These are phyloP conservation scores for Oncorhynchus gorbuscha DNA, from an alignment of 2,113 vertebrate species.

Conservation along the genomic window DNA sequence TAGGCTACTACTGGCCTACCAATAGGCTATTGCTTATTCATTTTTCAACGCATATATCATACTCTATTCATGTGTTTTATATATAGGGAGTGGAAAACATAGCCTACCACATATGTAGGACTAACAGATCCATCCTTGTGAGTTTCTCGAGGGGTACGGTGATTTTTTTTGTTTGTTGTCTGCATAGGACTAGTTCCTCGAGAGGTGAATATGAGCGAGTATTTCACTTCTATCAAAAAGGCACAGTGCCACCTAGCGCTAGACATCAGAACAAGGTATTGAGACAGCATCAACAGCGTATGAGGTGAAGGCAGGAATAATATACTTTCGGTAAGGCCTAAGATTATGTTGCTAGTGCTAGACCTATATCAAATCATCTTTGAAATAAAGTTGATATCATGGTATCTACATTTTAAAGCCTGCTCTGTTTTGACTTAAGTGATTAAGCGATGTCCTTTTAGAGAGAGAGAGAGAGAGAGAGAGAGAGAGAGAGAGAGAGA, in stretches of 20 bases:
- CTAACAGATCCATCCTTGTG: neutral
- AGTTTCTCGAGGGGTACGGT: neutral
- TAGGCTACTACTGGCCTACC: neutral
- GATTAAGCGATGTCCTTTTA: neutral
- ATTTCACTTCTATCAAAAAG: conserved; percentile 70
- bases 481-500: conserved; percentile 9
- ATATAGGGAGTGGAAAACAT: neutral
- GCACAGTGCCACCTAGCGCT: conserved; percentile 87
- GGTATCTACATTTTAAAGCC: neutral
- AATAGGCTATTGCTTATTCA: neutral
- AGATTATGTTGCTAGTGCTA: too few relatives aligned
- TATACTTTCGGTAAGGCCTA: neutral
- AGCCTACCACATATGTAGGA: neutral
- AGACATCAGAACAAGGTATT: neutral
- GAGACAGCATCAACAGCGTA: neutral
- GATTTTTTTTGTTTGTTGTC: conserved; percentile 25
- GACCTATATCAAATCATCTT: neutral
- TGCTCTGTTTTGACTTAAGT: neutral
- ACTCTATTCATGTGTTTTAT: conserved; percentile 11
- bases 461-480: neutral
- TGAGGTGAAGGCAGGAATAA: neutral
- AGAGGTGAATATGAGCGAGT: neutral
- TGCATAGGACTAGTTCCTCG: conserved; percentile 27
- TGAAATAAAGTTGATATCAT: neutral
- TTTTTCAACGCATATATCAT: neutral